Conservation (phyloP, 2,888 invertebrate genomes). For the Halocaridina rubra region DNA sequence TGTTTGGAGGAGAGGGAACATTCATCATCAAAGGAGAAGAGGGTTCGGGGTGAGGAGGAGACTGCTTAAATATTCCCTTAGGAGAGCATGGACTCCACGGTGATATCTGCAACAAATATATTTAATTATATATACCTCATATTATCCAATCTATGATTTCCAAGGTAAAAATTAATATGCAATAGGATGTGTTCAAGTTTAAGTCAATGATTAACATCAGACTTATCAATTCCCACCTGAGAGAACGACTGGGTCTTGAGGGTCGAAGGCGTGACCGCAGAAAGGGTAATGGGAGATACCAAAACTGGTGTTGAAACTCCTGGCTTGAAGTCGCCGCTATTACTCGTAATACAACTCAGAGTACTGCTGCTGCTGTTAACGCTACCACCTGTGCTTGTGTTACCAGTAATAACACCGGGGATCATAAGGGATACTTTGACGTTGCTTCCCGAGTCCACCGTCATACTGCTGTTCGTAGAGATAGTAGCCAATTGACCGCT, state of each 20-base stretch:
- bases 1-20: conserved; percentile 57
- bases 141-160: no score
- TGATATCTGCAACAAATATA: conserved; percentile 21
- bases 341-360: not conserved
- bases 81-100: conserved; percentile 46
- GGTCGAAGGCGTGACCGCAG: conserved; percentile 61
- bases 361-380: conserved; percentile 18
- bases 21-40: conserved; percentile 49
- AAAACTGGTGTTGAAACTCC: conserved; percentile 17
- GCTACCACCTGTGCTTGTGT: conserved; percentile 6
- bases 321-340: conserved; percentile 12
- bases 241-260: conserved; percentile 51
- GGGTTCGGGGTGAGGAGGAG: conserved; percentile 50
- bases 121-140: no score
- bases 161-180: no score
- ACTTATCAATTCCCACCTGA: conserved; percentile 27
- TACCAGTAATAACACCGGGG: conserved; percentile 28
- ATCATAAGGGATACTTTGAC: conserved; percentile 28
- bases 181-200: no score
- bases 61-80: conserved; percentile 31
- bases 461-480: conserved; percentile 12
- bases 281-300: conserved; percentile 46
- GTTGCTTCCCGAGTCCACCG: not conserved
- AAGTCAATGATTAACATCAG: no score
- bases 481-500: not conserved